Evolutionary conservation across 2,797 vertebrate species (phyloP).

Genomic region (Microcaecilia unicolor): DNA sequence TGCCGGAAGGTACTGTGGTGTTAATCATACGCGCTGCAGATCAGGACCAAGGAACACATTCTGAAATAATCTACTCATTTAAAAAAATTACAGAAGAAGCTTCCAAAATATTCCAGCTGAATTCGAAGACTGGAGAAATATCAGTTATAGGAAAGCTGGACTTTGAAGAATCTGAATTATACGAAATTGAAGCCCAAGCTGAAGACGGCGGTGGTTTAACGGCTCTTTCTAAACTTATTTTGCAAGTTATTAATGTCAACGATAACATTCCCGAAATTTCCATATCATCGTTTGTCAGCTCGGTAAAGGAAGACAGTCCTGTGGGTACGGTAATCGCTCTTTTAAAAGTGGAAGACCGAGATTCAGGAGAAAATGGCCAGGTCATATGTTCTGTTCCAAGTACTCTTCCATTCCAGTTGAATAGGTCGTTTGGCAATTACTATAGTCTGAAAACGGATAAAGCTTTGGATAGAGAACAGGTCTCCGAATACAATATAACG

Average conservation of each 20-base stretch:
- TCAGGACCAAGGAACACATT: constrained; percentile 26
- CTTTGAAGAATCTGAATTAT: too few species aligned
- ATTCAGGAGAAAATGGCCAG: constrained; percentile 30
- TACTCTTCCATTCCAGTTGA: constrained; percentile 2
- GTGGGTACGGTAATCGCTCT: constrained; percentile 39
- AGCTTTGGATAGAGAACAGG: constrained; percentile 28
- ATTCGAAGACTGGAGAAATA: too few species aligned
- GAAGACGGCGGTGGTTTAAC: too few species aligned
- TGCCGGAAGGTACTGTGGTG: constrained; percentile 20
- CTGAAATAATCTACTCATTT: constrained; percentile 32
- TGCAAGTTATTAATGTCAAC: constrained; percentile 41
- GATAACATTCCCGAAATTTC: constrained; percentile 35
- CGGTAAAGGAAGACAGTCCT: constrained; percentile 23
- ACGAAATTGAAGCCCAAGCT: too few species aligned
- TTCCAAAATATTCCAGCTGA: too few species aligned
- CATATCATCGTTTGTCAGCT: constrained; percentile 28
- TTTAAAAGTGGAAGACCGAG: constrained; percentile 43
- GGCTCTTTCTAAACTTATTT: not conserved
- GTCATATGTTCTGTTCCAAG: constrained; percentile 11
- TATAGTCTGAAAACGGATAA: constrained; percentile 26
- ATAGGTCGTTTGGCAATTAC: constrained; percentile 12
- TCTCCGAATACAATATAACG: constrained; percentile 15
- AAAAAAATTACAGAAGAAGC: too few species aligned
- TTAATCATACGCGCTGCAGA: constrained; percentile 17
- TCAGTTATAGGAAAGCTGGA: too few species aligned